Evolutionary conservation across 2,888 invertebrate genomes (phyloP).

Genomic region (Drosophila anomalata): DNA sequence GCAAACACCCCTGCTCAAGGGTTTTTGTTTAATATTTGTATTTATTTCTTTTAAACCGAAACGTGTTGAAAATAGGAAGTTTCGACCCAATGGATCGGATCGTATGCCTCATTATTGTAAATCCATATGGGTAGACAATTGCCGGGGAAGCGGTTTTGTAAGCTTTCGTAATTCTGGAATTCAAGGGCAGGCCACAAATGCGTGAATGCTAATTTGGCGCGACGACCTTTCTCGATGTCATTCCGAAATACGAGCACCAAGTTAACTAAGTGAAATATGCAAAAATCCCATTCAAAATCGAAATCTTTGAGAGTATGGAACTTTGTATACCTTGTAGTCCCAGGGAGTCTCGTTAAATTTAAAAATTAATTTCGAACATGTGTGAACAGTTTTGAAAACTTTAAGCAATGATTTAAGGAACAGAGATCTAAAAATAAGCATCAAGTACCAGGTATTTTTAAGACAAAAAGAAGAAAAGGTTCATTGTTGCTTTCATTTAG

Average conservation of each 20-base stretch:
- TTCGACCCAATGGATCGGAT: conserved; percentile 11
- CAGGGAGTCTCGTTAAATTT: conserved; percentile 11
- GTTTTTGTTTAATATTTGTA: background rate
- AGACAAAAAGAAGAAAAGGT: conserved; percentile 7
- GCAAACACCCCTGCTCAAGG: conserved; percentile 6
- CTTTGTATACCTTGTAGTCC: conserved; percentile 2
- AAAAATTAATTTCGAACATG: background rate
- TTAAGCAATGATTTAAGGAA: conserved; percentile 15
- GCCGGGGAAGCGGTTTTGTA: conserved; percentile 14
- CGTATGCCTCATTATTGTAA: conserved; percentile 8
- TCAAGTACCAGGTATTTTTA: conserved; percentile 23
- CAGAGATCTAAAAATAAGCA: conserved; percentile 23
- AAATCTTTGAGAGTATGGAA: conserved; percentile 11
- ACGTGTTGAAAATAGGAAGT: conserved; percentile 7
- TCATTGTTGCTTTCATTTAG: conserved; percentile 23
- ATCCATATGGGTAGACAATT: background rate
- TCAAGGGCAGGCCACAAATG: conserved; percentile 36
- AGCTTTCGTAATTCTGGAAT: conserved; percentile 34
- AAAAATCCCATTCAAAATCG: conserved; percentile 29
- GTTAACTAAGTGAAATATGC: conserved; percentile 31
- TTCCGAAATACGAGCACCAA: conserved; percentile 26
- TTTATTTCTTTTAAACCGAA: background rate
- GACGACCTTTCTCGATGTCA: conserved; percentile 30
- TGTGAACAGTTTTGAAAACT: background rate
- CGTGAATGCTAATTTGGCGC: conserved; percentile 41